Conservation (phyloP, 2,113 vertebrate species). For the Brachypteracias leptosomus region DNA sequence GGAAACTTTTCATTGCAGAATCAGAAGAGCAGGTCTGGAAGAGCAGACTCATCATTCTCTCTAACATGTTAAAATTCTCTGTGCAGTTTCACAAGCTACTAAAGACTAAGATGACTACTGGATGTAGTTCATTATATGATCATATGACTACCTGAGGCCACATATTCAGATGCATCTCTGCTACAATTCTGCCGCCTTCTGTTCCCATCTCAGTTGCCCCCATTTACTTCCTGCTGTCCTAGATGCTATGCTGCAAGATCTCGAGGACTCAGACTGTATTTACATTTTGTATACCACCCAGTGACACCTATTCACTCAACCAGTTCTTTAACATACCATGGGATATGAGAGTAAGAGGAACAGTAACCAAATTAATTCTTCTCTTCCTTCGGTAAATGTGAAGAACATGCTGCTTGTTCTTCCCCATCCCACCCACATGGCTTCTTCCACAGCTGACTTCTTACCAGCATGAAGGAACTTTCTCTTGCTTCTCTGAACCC, state of each 20-base stretch:
- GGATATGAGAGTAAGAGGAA: background rate
- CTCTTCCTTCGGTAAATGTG: background rate
- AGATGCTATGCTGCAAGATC: background rate
- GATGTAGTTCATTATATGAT: accelerated
- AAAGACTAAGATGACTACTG: background rate
- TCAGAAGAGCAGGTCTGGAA: background rate
- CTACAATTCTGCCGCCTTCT: background rate
- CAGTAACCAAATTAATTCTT: background rate
- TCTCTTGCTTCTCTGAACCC: background rate
- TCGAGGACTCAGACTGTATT: background rate
- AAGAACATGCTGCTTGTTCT: background rate
- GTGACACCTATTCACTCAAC: background rate
- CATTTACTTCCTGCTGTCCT: background rate
- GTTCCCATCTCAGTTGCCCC: background rate
- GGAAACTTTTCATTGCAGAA: background rate
- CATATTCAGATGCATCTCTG: background rate
- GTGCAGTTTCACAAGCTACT: background rate
- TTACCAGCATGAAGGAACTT: background rate
- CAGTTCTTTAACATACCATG: background rate
- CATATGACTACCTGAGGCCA: background rate
- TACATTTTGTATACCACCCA: background rate
- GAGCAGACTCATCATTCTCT: background rate
- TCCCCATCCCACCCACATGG: background rate
- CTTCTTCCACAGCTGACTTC: background rate
- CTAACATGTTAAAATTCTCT: background rate